phyloP scores from a whole-genome alignment of 2,113 vertebrate genomes.

The Acanthisitta chloris region DNA sequence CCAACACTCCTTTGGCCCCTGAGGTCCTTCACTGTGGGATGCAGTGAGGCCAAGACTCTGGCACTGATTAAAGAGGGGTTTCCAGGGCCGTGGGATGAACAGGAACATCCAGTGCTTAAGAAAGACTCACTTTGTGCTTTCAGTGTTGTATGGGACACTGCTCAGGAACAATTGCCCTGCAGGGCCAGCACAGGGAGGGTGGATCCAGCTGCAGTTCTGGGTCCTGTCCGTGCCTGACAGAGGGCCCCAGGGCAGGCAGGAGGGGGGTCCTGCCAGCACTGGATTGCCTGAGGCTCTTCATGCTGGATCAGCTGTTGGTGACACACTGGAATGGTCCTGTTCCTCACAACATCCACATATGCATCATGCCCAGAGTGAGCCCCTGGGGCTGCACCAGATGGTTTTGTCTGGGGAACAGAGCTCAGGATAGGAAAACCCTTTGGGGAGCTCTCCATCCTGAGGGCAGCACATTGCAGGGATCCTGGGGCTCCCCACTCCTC shows the following conservation, averaged over 20 bases:
- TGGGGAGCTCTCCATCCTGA: background rate
- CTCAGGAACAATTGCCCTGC: background rate
- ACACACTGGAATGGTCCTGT: background rate
- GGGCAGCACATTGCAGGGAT: background rate
- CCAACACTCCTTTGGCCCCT: background rate
- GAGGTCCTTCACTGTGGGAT: fast-evolving
- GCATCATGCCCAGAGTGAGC: fast-evolving
- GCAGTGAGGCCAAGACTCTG: background rate
- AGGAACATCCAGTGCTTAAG: conserved; percentile 9
- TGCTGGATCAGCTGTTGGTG: background rate
- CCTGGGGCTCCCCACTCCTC: background rate
- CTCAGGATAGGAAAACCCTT: background rate
- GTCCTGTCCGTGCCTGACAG: fast-evolving
- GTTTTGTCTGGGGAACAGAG: background rate
- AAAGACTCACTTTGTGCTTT: conserved; percentile 2
- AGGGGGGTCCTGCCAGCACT: background rate
- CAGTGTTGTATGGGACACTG: background rate
- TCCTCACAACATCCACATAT: fast-evolving
- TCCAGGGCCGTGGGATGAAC: background rate
- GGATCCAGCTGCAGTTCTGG: background rate
- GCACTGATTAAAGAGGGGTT: conserved; percentile 25
- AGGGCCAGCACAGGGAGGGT: fast-evolving
- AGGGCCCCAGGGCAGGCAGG: background rate
- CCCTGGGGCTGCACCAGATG: background rate
- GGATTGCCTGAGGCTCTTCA: fast-evolving